Conservation (phyloP, 2,888 invertebrate genomes). For the Mesopsocus fuscifrons region DNA sequence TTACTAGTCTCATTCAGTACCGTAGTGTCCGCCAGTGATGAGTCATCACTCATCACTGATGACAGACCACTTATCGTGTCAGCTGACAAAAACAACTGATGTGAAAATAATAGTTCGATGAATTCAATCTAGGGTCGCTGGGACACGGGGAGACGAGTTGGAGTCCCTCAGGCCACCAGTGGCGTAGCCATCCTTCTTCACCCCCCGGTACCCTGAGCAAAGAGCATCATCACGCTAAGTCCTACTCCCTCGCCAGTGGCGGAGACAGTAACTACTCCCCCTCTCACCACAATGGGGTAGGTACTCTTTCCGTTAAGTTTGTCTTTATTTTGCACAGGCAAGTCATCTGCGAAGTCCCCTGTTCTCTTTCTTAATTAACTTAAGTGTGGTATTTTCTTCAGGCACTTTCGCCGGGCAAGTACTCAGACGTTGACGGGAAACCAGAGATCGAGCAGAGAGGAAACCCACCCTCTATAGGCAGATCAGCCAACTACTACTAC, state of each 20-base stretch:
- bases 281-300: conserved; percentile 30
- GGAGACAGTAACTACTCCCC: conserved; percentile 20
- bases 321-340: too few relatives aligned
- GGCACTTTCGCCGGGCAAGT: conserved; percentile 18
- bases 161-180: not conserved
- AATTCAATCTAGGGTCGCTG: too few relatives aligned
- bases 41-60: too few relatives aligned
- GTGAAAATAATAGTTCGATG: too few relatives aligned
- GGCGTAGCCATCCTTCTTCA: conserved; percentile 8
- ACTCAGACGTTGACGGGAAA: conserved; percentile 16
- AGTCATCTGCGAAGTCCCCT: too few relatives aligned
- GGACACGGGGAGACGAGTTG: not conserved
- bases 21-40: too few relatives aligned
- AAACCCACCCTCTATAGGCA: conserved; percentile 1
- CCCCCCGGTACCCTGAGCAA: conserved; percentile 9
- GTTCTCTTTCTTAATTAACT: too few relatives aligned
- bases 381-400: too few relatives aligned
- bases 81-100: too few relatives aligned
- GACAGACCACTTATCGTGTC: too few relatives aligned
- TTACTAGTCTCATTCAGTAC: too few relatives aligned
- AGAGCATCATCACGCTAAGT: conserved; percentile 27
- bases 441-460: not conserved
- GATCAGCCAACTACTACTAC: conserved; percentile 31
- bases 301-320: not conserved
- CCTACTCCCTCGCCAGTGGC: conserved; percentile 28